A percentile compares a stretch with the other conserved stretches of the same genome.
phyloP scores from a whole-genome alignment of 2,888 invertebrate genomes.

The Tetrapedia diversipes region DNA sequence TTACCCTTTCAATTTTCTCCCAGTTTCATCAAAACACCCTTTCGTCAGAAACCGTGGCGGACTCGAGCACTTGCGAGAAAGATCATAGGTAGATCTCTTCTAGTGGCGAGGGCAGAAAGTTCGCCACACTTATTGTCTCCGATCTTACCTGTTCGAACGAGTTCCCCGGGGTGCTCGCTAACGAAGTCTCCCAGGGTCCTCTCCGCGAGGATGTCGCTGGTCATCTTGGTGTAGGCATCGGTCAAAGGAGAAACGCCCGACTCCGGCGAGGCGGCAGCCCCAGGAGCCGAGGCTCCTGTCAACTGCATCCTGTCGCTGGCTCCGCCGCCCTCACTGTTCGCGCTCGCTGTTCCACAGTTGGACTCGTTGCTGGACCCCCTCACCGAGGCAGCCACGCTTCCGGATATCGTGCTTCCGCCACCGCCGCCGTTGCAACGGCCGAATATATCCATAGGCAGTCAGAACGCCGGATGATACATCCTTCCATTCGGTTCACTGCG shows the following conservation, averaged over 20 bases:
- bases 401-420: conserved; percentile 76
- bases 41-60: too few species aligned
- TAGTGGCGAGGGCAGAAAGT: too few species aligned
- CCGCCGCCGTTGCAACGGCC: conserved; percentile 81
- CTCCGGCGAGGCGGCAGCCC: conserved; percentile 81
- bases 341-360: conserved; percentile 65
- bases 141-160: conserved; percentile 90
- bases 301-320: conserved; percentile 79
- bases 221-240: conserved; percentile 87
- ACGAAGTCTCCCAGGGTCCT: conserved; percentile 93
- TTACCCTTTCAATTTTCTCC: too few species aligned
- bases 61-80: background rate
- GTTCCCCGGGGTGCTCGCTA: conserved; percentile 95
- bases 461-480: conserved; percentile 79
- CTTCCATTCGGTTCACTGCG: conserved; percentile 73
- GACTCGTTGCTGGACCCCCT: conserved; percentile 70
- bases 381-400: conserved; percentile 71
- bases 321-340: conserved; percentile 63
- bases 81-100: too few species aligned
- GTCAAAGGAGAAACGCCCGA: conserved; percentile 81
- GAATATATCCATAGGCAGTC: conserved; percentile 83
- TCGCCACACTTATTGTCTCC: too few species aligned
- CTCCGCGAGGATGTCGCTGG: conserved; percentile 94
- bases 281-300: conserved; percentile 81
- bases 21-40: too few species aligned